Base-by-base conservation (phyloP, 2,113 vertebrate species). In the Haemorhous mexicanus region DNA sequence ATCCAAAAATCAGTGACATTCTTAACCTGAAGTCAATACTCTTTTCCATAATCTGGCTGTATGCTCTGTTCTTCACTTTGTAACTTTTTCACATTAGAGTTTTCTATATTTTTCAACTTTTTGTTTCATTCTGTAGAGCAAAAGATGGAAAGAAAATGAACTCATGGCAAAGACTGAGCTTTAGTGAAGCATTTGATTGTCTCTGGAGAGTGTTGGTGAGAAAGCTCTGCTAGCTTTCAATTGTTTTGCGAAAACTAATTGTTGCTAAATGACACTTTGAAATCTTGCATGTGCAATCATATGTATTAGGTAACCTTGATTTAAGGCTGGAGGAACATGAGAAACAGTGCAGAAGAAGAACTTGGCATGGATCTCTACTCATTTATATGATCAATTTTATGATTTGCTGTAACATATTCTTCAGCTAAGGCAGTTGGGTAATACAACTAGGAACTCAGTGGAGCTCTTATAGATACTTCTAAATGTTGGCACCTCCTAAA, bases 181-280 rank as follows among this genome's bases (percentile, higher is more conserved):
- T 90, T 87, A 95, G 87, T 28, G 81, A 97, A 89, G 81, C 92
- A 90, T 79, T 28, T 81, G 84, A 87, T 96, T 96, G 88, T 96
- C 97, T 97, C 94, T 13, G 2, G 92, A 92, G 92, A 97, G 76
- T 78, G 75, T 87, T 95, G 90, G 39, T 93, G 88, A 95, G 87
- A 96, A 97, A 97, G 91, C 56, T 89, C 80, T 79, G 84, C 84
- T 88, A 92, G 92, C 66, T 97, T 98, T 96, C 96, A 95, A 85
- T 96, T 97, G 93, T 94, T 97, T 93, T 68, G 74, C 84, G 59
- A 90, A 96, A 98, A 97, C 94, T 94, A 97, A 96, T 97, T 96
- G 94, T 93, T 96, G 89, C 56, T 92, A 94, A 97, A 95, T 95
- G 96, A 88, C 79, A 84, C 72, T 97, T 94, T 33, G 73, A 95